Evolutionary conservation across 2,113 vertebrate species (phyloP), one percentile per base, ranked within the genome.

Genomic region (Nothoprocta perdicaria): DNA sequence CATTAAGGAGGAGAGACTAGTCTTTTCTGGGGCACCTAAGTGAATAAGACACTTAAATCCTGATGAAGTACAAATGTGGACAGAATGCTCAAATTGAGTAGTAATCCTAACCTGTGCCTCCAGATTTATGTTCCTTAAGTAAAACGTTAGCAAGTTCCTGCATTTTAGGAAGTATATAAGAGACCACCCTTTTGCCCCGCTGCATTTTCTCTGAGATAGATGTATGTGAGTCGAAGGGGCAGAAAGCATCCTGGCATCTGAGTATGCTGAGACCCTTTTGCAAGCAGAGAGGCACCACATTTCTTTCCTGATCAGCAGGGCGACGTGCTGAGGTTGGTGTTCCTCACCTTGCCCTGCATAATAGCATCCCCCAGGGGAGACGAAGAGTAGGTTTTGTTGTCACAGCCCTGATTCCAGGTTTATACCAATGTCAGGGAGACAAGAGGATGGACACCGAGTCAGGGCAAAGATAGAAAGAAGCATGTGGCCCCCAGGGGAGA

Each of bases 1-100:
- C 53, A 53, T 68, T 75, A 71, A 40, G 57, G 78, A 40, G 33
- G 69, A 60, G 84, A 78, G 57, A 35, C 48, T 96, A 12, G 0
- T 87, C 79, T 92, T 38, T 62, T 89, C 69, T 85, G 57, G 82
- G 65, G 79, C 93, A 35, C 57, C 48, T 38, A 31, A 87, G 84
- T 68, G 84, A 80, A 74, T 89, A 80, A 78, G 40, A 60, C 0
- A 1, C 79, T 61, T 74, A 67, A 84, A 84, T 82, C 50, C 60
- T 50, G 50, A 0, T 38, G 58, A 50, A 80, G 82, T 86, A 22
- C 80, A 26, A 27, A 45, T 57, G 53, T 67, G 69, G 88, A 14
- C 33, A 23, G 45, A 72, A 61, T 45, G 24, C 74, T 73, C 23
- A 73, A 41, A 65, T 12, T 7, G 2, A 38, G 66, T 31, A 16